These are phyloP conservation scores for Nesidiocoris tenuis DNA, from an alignment of 2,888 invertebrate species.

Conservation along the genomic window DNA sequence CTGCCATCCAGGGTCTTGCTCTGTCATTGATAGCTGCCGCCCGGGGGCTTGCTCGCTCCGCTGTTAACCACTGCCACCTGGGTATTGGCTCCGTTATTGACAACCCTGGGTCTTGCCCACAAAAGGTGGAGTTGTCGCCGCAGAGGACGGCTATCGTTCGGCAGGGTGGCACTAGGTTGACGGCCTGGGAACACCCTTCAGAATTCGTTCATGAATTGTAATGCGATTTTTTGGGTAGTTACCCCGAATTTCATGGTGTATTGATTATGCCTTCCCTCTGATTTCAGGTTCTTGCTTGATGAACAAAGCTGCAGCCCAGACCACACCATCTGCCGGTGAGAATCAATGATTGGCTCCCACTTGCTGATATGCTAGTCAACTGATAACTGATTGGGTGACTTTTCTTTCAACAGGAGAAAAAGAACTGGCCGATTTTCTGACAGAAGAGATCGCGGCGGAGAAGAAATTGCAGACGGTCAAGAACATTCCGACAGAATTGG, in stretches of 20 bases:
- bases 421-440: slow-evolving; percentile 85
- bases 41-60: no score
- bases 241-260: neutral
- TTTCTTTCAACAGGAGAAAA: slow-evolving; percentile 76
- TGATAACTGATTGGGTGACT: no score
- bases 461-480: slow-evolving; percentile 77
- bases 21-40: no score
- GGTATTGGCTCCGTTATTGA: no score
- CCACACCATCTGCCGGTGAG: neutral
- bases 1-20: no score
- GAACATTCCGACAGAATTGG: slow-evolving; percentile 71
- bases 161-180: no score
- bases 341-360: no score
- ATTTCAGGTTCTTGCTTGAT: slow-evolving; percentile 22
- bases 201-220: neutral
- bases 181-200: no score
- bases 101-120: no score
- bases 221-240: neutral
- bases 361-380: neutral
- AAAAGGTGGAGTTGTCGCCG: no score
- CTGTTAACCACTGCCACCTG: no score
- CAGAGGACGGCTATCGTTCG: no score
- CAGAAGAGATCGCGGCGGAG: slow-evolving; percentile 91
- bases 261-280: neutral
- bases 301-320: slow-evolving; percentile 32